Base-by-base conservation (phyloP, 2,113 vertebrate species). In the Neodontobutis hainanensis region DNA sequence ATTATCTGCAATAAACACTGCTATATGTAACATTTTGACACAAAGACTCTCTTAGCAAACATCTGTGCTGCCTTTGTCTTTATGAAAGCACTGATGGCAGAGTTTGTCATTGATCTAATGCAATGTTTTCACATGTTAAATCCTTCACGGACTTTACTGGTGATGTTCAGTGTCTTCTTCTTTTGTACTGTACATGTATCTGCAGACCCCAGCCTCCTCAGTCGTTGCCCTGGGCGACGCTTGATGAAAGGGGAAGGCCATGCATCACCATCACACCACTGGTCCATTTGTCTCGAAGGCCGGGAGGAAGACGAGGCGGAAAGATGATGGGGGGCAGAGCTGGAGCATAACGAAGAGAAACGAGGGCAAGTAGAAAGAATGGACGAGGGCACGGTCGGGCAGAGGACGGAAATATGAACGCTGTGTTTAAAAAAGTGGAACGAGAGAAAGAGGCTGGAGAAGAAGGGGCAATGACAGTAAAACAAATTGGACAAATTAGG, bases 201-300 rank as follows among this genome's bases (percentile, higher is more conserved):
- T 69, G 58, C 49, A 40, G 10, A 51, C 57, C 15, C 16, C 73
- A 36, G 46, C 68, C 15, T 16, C 59, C 65, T 15, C 32, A 56
- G 9, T 69, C 61, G 53, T 58, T 46, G 65, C 70, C 77, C 72
- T 63, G 35, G 40, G 83, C 71, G 3, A n/a, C n/a, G 15, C 53
- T 72, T 49, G 65, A 59, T 16, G 67, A 61, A 70, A 59, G 68
- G 45, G 71, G 56, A 73, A 50, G 73, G 50, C 50, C 56, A 74
- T 73, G 68, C 7, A 84, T 84, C 74, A 80, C 56, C 68, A 70
- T 47, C 0, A 10, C 82, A 58, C 60, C 82, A 59, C 53, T 71
- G 0, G 36, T 50, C 67, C 74, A 74, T 81, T 88, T 77, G 63
- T 84, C 66, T 79, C 62, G 49, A 35, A n/a, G 14, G 65, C 70